Percentiles rank a stretch among this genome's conserved stretches.
phyloP scores from a whole-genome alignment of 2,113 vertebrate species.

The Paracanthobrama guichenoti region DNA sequence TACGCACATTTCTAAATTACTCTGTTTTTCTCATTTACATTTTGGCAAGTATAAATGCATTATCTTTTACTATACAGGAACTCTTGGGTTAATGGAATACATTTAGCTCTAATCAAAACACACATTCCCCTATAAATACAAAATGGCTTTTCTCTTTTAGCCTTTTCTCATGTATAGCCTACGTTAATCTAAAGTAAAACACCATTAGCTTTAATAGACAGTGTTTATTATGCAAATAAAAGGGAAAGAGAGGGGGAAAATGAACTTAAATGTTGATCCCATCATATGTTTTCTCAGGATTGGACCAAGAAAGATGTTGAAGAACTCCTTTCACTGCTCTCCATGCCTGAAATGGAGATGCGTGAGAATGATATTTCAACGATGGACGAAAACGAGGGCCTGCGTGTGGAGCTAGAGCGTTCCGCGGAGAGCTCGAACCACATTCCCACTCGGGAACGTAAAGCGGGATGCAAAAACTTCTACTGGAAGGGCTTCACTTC shows the following conservation, averaged over 20 bases:
- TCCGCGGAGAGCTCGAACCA: conserved; percentile 67
- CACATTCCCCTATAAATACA: not conserved
- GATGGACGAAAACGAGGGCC: conserved; percentile 62
- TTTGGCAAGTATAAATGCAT: conserved; percentile 26
- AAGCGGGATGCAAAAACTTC: conserved; percentile 81
- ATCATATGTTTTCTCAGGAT: conserved; percentile 62
- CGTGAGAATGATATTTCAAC: conserved; percentile 78
- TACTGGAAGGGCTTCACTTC: conserved; percentile 81
- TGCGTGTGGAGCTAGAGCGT: conserved; percentile 67
- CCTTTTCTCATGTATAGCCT: not conserved
- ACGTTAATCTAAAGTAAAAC: not conserved
- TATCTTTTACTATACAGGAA: conserved; percentile 22
- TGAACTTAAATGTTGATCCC: not conserved
- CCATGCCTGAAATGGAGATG: conserved; percentile 63
- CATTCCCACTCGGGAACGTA: conserved; percentile 71
- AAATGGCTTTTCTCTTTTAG: not conserved
- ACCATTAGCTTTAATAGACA: not conserved
- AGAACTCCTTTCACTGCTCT: conserved; percentile 72
- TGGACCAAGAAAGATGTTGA: conserved; percentile 72
- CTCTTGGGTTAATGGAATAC: not conserved
- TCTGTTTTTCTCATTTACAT: conserved; percentile 27
- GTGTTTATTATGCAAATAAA: not conserved
- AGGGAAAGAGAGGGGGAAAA: not conserved
- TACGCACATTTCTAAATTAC: not conserved
- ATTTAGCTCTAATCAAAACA: conserved; percentile 31